Percentiles rank a stretch among this genome's conserved stretches.
Conservation (phyloP, 2,113 vertebrate genomes). For the Synodontis membranacea region DNA sequence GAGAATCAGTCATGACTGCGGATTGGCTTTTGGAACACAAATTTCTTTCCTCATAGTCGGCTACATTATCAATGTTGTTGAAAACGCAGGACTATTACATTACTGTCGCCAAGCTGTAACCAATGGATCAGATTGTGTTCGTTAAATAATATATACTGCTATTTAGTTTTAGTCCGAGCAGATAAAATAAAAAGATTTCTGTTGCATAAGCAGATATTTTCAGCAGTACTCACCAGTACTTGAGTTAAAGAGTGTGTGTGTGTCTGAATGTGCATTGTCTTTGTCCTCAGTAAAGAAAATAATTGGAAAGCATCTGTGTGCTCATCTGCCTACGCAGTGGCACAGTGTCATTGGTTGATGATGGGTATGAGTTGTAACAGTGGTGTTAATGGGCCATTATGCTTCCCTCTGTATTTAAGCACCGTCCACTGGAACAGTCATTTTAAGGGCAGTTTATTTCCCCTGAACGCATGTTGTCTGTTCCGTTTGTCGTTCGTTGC, state of each 20-base stretch:
- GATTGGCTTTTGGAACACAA: background rate
- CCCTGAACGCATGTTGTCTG: background rate
- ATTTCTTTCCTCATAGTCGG: background rate
- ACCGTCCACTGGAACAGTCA: constrained; percentile 18
- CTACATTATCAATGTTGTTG: background rate
- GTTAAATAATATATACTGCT: background rate
- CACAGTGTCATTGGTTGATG: constrained; percentile 45
- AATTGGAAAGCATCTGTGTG: constrained; percentile 47
- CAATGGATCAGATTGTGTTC: background rate
- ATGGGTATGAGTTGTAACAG: constrained; percentile 39
- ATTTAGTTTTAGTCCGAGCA: background rate
- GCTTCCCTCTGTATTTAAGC: constrained; percentile 27
- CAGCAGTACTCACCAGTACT: constrained; percentile 8
- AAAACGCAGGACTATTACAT: background rate
- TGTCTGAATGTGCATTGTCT: background rate
- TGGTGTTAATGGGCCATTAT: constrained; percentile 45
- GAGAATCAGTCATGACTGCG: background rate
- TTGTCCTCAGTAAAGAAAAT: constrained; percentile 27
- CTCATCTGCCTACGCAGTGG: constrained; percentile 41
- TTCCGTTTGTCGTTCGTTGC: constrained; percentile 9
- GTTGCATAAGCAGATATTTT: constrained; percentile 29
- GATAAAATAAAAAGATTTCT: background rate
- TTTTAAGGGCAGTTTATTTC: constrained; percentile 34
- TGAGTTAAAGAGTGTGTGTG: background rate
- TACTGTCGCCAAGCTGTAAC: background rate